Base-by-base conservation (phyloP, 2,113 vertebrate genomes). In the Lophochroa leadbeateri region DNA sequence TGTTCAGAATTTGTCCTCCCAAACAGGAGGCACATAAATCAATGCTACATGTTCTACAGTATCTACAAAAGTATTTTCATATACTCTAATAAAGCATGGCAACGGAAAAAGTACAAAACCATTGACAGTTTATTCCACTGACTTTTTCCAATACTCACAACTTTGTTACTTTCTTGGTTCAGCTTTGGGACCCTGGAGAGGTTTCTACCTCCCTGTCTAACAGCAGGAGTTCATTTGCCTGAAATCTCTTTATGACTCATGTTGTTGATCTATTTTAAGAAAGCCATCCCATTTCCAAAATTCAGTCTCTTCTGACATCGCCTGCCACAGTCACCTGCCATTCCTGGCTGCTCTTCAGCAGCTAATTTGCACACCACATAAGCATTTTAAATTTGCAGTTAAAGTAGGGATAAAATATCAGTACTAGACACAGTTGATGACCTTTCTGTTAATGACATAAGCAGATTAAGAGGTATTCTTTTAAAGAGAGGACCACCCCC, bases 191-290 rank as follows among this genome's bases (percentile, higher is more conserved):
- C 8, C 29, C 63, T 94, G 52, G 17, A 41, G 33, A 85, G 53
- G 10, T 52, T 93, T 93, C 71, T 75, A 23, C 49, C 74, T 90
- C 37, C 27, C 37, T 72, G 41, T 60, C 49, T 88, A 92, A 90
- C 15, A 58, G 74, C 21, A 90, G 43, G 44, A 88, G 60, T 43
- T 75, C 79, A 81, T 90, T 92, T 93, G 70, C 46, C 82, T 93
- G 78, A 94, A 82, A 86, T 94, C 95, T 91, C 79, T 81, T 94
- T 86, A 64, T 52, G 68, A 84, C 57, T 94, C 65, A 82, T 50
- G 71, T 85, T 94, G 90, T 84, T 86, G 64, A 71, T 95, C 97
- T 98, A 98, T 98, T 98, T 98, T 97, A 97, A 97, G 97, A 89
- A 77, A 95, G 91, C 47, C 65, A 21, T 96, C 90, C 92, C 92